Percentiles rank a stretch among this genome's conserved stretches.
These are phyloP conservation scores for Anolis sagrei DNA, from an alignment of 2,113 vertebrate genomes.

Conservation along the genomic window DNA sequence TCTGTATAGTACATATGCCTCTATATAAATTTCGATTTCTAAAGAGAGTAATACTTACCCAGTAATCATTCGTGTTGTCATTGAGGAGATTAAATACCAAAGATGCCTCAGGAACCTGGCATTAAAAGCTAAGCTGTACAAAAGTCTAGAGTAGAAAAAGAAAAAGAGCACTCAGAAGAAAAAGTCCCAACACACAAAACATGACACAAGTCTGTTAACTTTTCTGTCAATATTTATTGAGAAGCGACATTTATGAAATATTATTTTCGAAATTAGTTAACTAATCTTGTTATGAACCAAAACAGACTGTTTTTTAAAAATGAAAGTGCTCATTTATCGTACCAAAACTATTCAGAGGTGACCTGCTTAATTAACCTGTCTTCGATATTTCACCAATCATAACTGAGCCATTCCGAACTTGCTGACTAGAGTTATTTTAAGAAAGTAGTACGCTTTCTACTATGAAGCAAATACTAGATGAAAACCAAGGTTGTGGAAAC, in stretches of 20 bases:
- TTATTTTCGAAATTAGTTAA: not conserved
- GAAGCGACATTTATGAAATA: not conserved
- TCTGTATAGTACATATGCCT: not conserved
- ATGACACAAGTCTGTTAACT: not conserved
- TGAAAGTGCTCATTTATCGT: not conserved
- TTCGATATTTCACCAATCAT: not conserved
- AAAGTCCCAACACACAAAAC: not conserved
- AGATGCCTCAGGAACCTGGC: slow-evolving; percentile 95
- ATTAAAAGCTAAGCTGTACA: slow-evolving; percentile 98
- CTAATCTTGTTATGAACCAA: not conserved
- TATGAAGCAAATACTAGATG: not conserved
- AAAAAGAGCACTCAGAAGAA: slow-evolving; percentile 9
- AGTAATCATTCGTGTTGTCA: slow-evolving; percentile 98
- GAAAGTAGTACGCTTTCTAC: not conserved
- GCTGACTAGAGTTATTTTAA: slow-evolving; percentile 3
- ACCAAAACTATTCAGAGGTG: slow-evolving; percentile 9
- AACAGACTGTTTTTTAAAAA: not conserved
- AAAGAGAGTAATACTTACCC: slow-evolving; percentile 81
- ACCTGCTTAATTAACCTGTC: not conserved
- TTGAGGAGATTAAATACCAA: slow-evolving; percentile 96
- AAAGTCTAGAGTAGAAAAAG: slow-evolving; percentile 82
- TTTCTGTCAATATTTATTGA: not conserved
- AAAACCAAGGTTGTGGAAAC: not conserved
- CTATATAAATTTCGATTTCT: slow-evolving; percentile 4
- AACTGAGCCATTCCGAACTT: not conserved